Conservation (phyloP, 2,888 invertebrate species). For the Iselma pallidipennis region DNA sequence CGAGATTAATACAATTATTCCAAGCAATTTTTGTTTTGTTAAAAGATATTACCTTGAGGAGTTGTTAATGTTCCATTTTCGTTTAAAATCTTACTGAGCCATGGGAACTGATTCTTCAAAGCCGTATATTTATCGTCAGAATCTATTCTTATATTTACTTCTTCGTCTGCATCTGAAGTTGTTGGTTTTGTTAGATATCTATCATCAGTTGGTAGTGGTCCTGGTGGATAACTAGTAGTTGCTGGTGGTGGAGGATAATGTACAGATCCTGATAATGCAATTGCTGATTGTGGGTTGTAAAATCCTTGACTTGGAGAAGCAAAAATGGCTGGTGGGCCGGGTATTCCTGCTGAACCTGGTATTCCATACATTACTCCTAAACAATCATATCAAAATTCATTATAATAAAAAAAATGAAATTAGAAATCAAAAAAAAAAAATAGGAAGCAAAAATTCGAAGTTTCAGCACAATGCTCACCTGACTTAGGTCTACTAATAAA, state of each 20-base stretch:
- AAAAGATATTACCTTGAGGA: slow-evolving; percentile 29
- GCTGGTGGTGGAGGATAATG: background rate
- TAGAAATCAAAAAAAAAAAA: background rate
- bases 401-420: background rate
- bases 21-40: background rate
- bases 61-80: slow-evolving; percentile 35
- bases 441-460: too few relatives aligned
- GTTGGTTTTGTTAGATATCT: background rate
- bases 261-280: background rate
- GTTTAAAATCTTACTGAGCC: slow-evolving; percentile 34
- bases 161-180: too few relatives aligned
- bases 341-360: background rate
- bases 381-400: background rate
- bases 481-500: too few relatives aligned
- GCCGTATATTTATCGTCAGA: slow-evolving; percentile 13
- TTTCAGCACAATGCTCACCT: too few relatives aligned
- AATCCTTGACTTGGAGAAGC: too few relatives aligned
- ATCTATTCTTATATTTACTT: too few relatives aligned
- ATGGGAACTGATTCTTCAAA: slow-evolving; percentile 28
- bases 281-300: too few relatives aligned
- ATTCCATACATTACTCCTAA: background rate
- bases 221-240: background rate
- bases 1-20: too few relatives aligned
- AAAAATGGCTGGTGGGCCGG: too few relatives aligned
- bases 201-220: background rate